These are phyloP conservation scores for Neotragus moschatus DNA, from an alignment of 2,113 vertebrate genomes.

Conservation along the genomic window DNA sequence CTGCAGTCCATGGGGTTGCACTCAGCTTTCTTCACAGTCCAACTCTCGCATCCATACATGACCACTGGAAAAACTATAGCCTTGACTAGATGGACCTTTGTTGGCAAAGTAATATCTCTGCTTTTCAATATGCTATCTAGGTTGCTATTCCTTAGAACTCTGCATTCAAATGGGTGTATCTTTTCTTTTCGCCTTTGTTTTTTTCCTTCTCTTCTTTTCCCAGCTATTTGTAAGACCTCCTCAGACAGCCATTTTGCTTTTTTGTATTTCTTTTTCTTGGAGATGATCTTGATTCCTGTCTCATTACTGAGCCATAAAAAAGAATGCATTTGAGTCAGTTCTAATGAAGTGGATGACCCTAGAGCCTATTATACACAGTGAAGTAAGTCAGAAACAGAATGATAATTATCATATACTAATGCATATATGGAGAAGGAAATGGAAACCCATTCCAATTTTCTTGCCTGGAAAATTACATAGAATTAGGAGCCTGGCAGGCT, in stretches of 20 bases:
- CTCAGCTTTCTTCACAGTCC: not conserved
- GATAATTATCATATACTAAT: not conserved
- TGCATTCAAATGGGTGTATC: not conserved
- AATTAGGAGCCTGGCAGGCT: not conserved
- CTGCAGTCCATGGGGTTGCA: rapidly evolving
- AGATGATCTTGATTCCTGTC: not conserved
- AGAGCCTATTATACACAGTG: not conserved
- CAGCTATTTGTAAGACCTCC: not conserved
- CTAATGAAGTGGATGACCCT: not conserved
- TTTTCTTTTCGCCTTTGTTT: not conserved
- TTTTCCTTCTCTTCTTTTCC: rapidly evolving
- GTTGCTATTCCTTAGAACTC: not conserved
- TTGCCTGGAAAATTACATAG: not conserved
- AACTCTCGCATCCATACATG: not conserved
- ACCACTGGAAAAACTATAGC: not conserved
- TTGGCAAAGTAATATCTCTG: not conserved
- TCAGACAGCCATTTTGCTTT: not conserved
- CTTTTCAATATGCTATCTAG: not conserved
- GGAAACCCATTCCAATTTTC: not conserved
- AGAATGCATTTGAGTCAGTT: not conserved
- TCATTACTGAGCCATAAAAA: not conserved
- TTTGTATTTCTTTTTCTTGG: not conserved
- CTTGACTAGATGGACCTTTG: not conserved
- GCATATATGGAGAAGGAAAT: not conserved
- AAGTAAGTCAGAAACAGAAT: not conserved